Base-by-base conservation (phyloP, 2,888 invertebrate genomes). In the Parnassius orleans region DNA sequence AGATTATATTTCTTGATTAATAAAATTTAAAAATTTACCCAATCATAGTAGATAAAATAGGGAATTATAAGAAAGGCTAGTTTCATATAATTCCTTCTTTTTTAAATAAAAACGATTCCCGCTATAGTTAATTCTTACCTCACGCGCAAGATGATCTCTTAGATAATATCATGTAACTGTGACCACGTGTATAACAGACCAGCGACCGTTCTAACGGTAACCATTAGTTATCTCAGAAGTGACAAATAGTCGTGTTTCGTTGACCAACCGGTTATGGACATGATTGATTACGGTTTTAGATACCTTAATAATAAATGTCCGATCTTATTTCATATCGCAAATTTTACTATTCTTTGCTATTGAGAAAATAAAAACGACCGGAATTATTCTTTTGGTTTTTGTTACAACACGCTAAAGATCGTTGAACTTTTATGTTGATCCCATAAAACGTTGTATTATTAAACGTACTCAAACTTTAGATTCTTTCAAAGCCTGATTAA, bases 171-270 rank as follows among this genome's bases (percentile, higher is more conserved):
- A 15, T 12, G 50, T 44, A 43, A 47, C 43, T 14, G 9, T 33
- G 24, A 12, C 48, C 51, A 55, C 51, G 43, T 53, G 48, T 61
- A 19, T n/a, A 43, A 12, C 44, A 56, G 60, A 51, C 60, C 51
- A 51, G 53, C 48, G 43, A 48, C 57, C 53, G 33, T 46, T 63
- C 52, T 63, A 63, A 63, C 63, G 63, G 63, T 63, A 15, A 59
- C 59, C 63, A 63, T 63, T 54, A 59, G 55, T 63, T 59, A 59
- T 10, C 63, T 24, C 15, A 44, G 53, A 15, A 12, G 51, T 63
- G 63, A 63, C 63, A 63, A 63, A 63, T 58, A 11, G 52, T 24
- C 47, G 19, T 51, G 46, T 59, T 59, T 51, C 63, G 50, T 58
- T 63, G 63, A 55, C 63, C 63, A 52, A 43, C 46, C 24, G 50